Conservation (phyloP, 2,888 invertebrate species). For the Aleiodes alternator region DNA sequence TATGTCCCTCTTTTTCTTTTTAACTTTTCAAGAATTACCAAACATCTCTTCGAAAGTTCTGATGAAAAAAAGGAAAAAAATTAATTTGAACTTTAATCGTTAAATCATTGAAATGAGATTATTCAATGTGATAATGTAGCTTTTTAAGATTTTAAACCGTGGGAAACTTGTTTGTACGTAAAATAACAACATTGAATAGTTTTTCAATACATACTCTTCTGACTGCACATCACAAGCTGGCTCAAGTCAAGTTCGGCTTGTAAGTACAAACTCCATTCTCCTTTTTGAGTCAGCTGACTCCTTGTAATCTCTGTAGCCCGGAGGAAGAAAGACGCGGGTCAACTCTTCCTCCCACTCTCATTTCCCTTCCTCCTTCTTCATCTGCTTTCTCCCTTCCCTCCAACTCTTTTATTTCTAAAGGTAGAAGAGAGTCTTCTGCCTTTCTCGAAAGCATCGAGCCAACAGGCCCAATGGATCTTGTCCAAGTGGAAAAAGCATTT, state of each 20-base stretch:
- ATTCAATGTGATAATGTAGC: constrained; percentile 11
- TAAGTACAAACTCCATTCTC: constrained; percentile 29
- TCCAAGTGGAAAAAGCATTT: constrained; percentile 53
- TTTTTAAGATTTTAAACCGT: not conserved
- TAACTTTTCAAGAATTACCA: not conserved
- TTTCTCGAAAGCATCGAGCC: constrained; percentile 29
- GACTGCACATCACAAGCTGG: constrained; percentile 30
- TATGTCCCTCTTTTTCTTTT: constrained; percentile 6
- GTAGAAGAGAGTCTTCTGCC: constrained; percentile 25
- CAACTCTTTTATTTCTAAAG: constrained; percentile 16
- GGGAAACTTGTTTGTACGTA: constrained; percentile 8
- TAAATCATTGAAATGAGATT: constrained; percentile 27
- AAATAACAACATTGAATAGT: constrained; percentile 8
- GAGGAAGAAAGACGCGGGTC: constrained; percentile 44
- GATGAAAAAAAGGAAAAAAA: not conserved
- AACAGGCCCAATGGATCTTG: constrained; percentile 34
- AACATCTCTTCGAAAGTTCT: not conserved
- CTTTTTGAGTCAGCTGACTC: constrained; percentile 53
- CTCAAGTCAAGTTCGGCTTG: constrained; percentile 1
- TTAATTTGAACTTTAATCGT: not conserved
- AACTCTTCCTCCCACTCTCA: constrained; percentile 51
- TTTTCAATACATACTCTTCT: constrained; percentile 14
- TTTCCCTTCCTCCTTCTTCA: constrained; percentile 32
- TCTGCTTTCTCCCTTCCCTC: constrained; percentile 29
- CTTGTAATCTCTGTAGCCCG: constrained; percentile 43